Percentiles rank a stretch among this genome's conserved stretches.
Evolutionary conservation across 2,113 vertebrate species (phyloP).

Genomic region (Megaceryle maxima): DNA sequence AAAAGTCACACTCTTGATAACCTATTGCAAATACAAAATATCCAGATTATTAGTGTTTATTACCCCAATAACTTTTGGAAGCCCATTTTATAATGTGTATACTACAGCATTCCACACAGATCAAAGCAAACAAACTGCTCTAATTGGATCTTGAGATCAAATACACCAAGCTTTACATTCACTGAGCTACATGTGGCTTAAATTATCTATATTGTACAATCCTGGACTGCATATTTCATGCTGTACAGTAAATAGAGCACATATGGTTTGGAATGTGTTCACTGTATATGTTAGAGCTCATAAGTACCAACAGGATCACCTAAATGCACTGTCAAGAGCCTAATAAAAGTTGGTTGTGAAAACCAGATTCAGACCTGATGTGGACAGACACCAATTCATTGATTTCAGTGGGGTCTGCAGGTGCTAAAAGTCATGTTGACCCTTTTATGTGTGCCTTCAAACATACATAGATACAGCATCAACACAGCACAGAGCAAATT

Average conservation of each 20-base stretch:
- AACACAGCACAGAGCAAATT: neutral
- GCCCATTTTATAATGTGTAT: conserved; percentile 30
- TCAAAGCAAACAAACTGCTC: conserved; percentile 40
- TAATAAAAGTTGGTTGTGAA: conserved; percentile 15
- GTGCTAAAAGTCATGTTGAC: neutral
- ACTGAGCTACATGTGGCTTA: conserved; percentile 16
- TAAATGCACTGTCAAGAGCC: neutral
- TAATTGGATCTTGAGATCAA: conserved; percentile 54
- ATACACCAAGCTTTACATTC: neutral
- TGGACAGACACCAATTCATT: neutral
- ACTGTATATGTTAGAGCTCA: neutral
- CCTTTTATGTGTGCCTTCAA: neutral
- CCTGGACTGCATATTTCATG: neutral
- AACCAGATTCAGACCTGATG: neutral
- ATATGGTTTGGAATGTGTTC: neutral
- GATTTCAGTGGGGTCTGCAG: neutral
- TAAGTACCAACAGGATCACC: neutral
- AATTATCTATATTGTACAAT: conserved; percentile 4
- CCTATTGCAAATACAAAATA: neutral
- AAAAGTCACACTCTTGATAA: neutral
- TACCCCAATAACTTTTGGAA: conserved; percentile 22
- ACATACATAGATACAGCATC: neutral
- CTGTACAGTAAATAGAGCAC: neutral
- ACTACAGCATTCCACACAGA: conserved; percentile 46
- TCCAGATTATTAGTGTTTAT: conserved; percentile 29